Base-by-base conservation (phyloP, 2,113 vertebrate species). In the Gasterosteus aculeatus region DNA sequence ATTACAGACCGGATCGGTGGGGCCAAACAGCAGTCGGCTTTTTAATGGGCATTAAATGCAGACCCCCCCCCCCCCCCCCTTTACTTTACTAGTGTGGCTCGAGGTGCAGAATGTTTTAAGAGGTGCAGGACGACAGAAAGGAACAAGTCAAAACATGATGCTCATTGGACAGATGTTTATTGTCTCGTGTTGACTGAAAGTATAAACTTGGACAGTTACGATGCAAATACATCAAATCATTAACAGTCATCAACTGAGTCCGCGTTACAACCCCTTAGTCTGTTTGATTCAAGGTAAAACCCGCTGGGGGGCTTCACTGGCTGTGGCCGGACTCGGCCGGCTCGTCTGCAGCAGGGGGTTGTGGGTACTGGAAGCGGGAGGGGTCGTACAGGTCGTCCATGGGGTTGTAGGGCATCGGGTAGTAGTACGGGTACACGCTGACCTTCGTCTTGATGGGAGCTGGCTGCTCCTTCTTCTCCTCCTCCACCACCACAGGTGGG, bases 361-460 rank as follows among this genome's bases (percentile, higher is more conserved):
- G 75, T 0, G 93, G 91, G 87, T 93, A 93, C 47, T 90, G 63
- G 88, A 88, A 94, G 75, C 94, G 92, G 35, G 9, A 15, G 0
- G 87, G 90, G 85, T 94, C 92, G 10, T 93, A 94, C 61, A 94
- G 88, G 0, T 94, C 94, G 53, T 93, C 88, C 41, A 81, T 71
- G 78, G 88, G 86, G 81, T 93, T 19, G 64, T 94, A 92, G 18
- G 88, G 85, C 33, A 84, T 72, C 0, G 87, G 88, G 74, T 87
- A 80, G 76, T 81, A 87, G 85, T 92, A 89, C 2, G 86, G 83
- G 65, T 81, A 90, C 2, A 81, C 14, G 18, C 47, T 16, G 0
- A 67, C 51, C 80, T 93, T 94, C 82, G 93, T 94, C 59, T 31
- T 74, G 0, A 86, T 64, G 64, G 85, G 88, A 6, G 72, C 85